Base-by-base conservation (phyloP, 2,113 vertebrate genomes). In the Callipepla californica region DNA sequence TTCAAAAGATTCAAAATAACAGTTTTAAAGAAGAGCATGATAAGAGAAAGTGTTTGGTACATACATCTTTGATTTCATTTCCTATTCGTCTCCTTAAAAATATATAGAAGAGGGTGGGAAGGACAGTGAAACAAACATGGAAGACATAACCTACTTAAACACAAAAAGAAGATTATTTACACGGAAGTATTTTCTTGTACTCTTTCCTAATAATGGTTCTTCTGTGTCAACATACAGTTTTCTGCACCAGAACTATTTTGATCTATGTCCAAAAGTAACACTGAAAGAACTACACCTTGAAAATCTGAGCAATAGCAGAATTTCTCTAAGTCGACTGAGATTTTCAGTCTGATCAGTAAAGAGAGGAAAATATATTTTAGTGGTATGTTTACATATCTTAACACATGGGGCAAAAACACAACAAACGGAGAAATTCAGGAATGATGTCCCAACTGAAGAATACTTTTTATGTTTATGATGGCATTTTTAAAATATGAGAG, bases 301-400 rank as follows among this genome's bases (percentile, higher is more conserved):
- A 94, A 89, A 36, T 42, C 26, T 68, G 87, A 59, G 19, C 16
- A 80, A 86, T 59, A 65, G 68, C 53, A 90, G 22, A 90, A 67
- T 15, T 14, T 34, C 42, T 82, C 23, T 28, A 85, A 70, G 57
- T 76, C 61, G 93, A 80, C 36, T 62, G 32, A 36, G 11, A 32
- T 86, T 66, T 92, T 94, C 36, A 88, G 12, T 83, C 32, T 74
- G 25, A 77, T 93, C 66, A 84, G 65, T 38, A 87, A 93, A 75
- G 16, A 80, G 13, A 44, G 18, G 9, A 81, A 78, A 94, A 77
- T 17, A 44, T n/a, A 32, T 85, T 89, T 89, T 55, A 85, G 17
- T 55, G n/a, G 23, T 26, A 48, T 18, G 6, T 75, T 85, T 95
- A 59, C 58, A 62, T 5, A 3, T 76, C 47, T 91, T 84, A 91